These are phyloP conservation scores for Nycteola revayana DNA, from an alignment of 2,888 invertebrate genomes.

Conservation along the genomic window DNA sequence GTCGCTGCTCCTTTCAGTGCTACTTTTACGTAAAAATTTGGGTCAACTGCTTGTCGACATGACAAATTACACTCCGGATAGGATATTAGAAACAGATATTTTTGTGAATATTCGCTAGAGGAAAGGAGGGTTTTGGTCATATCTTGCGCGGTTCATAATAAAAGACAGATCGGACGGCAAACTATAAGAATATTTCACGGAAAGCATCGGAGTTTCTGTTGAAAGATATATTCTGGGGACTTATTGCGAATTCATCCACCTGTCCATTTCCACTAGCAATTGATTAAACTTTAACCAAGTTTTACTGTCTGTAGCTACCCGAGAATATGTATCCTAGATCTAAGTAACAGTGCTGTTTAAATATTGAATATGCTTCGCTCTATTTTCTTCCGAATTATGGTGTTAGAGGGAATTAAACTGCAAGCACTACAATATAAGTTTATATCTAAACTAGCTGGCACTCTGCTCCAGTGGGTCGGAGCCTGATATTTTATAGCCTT, in stretches of 20 bases:
- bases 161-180: too few species aligned
- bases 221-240: too few species aligned
- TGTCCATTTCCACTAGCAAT: constrained; percentile 10
- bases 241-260: constrained; percentile 1
- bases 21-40: constrained; percentile 22
- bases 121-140: too few species aligned
- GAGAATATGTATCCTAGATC: constrained; percentile 18
- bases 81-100: constrained; percentile 28
- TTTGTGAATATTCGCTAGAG: neutral
- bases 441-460: too few species aligned
- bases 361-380: constrained; percentile 10
- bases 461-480: too few species aligned
- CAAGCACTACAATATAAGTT: too few species aligned
- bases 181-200: too few species aligned
- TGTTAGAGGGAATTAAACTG: too few species aligned
- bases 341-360: constrained; percentile 12
- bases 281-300: constrained; percentile 23
- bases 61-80: constrained; percentile 18
- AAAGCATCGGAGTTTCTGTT: too few species aligned
- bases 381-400: constrained; percentile 8
- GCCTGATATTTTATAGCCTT: too few species aligned
- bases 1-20: constrained; percentile 4
- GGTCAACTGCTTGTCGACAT: constrained; percentile 14
- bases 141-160: too few species aligned
- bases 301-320: constrained; percentile 9